Conservation (phyloP, 2,113 vertebrate genomes). For the Onychostoma macrolepis region DNA sequence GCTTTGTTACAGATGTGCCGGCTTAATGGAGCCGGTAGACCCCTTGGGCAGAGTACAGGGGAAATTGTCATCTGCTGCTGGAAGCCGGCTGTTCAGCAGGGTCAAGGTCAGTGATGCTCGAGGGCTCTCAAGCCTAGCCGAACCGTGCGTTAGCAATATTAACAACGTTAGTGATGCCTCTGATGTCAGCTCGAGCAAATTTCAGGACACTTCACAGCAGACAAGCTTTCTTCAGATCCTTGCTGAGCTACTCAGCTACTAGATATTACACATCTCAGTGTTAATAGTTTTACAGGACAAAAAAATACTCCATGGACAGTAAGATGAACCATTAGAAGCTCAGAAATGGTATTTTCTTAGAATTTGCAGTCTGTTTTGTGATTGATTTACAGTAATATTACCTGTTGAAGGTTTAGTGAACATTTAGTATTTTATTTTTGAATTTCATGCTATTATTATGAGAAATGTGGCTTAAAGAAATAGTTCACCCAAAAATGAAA, state of each 20-base stretch:
- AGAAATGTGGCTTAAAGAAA: background rate
- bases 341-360: background rate
- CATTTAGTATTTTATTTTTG: background rate
- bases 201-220: slow-evolving; percentile 16
- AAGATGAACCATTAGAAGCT: slow-evolving; percentile 9
- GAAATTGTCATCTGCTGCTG: slow-evolving; percentile 27
- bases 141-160: slow-evolving; percentile 12
- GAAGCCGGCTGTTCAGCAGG: slow-evolving; percentile 1
- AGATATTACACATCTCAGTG: slow-evolving; percentile 43
- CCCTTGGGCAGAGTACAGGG: slow-evolving; percentile 23
- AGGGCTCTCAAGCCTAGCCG: slow-evolving; percentile 25
- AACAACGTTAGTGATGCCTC: slow-evolving; percentile 13
- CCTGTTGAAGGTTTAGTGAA: background rate
- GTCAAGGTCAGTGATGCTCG: slow-evolving; percentile 33
- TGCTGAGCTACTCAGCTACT: slow-evolving; percentile 42
- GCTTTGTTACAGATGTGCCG: slow-evolving; percentile 75
- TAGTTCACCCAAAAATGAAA: no score
- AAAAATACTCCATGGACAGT: slow-evolving; percentile 1
- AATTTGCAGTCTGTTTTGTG: background rate
- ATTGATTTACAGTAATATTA: background rate
- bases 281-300: slow-evolving; percentile 46
- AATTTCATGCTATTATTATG: background rate
- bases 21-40: slow-evolving; percentile 56
- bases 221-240: slow-evolving; percentile 24
- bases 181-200: slow-evolving; percentile 42